Evolutionary conservation across 2,113 vertebrate species (phyloP).

Genomic region (Pollimyrus isidori): DNA sequence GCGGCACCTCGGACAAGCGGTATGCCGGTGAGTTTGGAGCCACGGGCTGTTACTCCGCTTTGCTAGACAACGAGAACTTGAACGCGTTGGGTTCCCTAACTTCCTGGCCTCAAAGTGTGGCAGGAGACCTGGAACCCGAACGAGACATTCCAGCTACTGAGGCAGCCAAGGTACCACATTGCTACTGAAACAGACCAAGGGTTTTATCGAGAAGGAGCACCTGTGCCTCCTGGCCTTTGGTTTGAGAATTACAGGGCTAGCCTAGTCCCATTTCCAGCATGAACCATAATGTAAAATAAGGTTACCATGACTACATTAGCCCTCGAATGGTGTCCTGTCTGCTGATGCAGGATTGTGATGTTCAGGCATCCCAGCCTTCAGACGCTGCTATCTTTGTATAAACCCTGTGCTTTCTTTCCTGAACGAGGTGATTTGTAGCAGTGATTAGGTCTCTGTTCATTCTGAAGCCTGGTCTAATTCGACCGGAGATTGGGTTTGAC

Average conservation of each 20-base stretch:
- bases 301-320: background rate
- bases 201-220: background rate
- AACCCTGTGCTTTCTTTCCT: background rate
- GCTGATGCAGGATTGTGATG: background rate
- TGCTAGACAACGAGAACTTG: background rate
- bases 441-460: too few species aligned
- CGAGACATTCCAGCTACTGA: background rate
- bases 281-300: background rate
- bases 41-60: background rate
- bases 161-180: background rate
- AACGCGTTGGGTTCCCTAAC: background rate
- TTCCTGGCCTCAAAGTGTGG: background rate
- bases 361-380: background rate
- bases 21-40: slow-evolving; percentile 69
- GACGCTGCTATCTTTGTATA: background rate
- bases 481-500: background rate
- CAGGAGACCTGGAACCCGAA: background rate
- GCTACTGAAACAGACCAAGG: background rate
- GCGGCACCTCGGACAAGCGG: slow-evolving; percentile 78
- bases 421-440: background rate
- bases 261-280: background rate
- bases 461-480: background rate
- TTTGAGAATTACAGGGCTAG: background rate
- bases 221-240: background rate
- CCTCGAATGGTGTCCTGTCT: background rate